phyloP scores from a whole-genome alignment of 2,113 vertebrate species.

The Hippopotamus amphibius region DNA sequence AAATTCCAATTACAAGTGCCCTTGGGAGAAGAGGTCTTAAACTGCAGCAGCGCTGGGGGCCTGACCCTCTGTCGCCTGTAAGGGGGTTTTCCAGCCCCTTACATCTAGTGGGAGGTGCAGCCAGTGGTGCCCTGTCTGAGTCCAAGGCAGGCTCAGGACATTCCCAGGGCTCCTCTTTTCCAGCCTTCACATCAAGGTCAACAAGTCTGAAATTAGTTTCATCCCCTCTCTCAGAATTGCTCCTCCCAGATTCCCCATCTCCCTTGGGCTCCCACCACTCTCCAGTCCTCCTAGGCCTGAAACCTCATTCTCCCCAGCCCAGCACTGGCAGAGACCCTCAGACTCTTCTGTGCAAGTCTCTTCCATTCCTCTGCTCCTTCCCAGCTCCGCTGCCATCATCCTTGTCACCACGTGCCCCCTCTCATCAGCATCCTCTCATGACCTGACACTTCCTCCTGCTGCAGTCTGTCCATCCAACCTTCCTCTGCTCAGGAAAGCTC shows the following conservation, averaged over 20 bases:
- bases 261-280: not conserved
- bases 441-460: not conserved
- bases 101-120: not conserved
- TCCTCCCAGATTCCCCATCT: not conserved
- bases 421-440: not conserved
- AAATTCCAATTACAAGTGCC: not conserved
- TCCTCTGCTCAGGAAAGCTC: not conserved
- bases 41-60: not conserved
- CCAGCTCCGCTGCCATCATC: not conserved
- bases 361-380: no score
- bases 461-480: accelerated
- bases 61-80: not conserved
- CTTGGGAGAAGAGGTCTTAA: not conserved
- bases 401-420: accelerated
- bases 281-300: not conserved
- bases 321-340: not conserved
- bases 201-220: not conserved
- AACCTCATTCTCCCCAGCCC: not conserved
- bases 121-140: not conserved
- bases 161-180: not conserved
- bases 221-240: not conserved
- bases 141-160: not conserved
- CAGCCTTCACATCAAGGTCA: not conserved
- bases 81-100: not conserved
- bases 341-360: accelerated